Percentiles rank a stretch among this genome's conserved stretches.
phyloP scores from a whole-genome alignment of 2,888 invertebrate species.

The Tetrapedia diversipes region DNA sequence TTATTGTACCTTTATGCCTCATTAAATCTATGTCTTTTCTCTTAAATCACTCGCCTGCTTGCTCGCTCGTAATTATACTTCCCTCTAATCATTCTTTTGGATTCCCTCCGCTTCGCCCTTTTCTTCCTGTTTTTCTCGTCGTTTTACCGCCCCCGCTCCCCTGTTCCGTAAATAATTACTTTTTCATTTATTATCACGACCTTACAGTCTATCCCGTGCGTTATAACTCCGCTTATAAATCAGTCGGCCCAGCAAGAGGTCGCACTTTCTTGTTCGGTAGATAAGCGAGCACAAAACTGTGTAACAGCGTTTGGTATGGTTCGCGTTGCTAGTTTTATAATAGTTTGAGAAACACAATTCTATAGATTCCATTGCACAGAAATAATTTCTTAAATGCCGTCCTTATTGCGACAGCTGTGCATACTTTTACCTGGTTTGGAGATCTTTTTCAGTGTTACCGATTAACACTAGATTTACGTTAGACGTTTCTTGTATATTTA shows the following conservation, averaged over 20 bases:
- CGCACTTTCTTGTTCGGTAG: not conserved
- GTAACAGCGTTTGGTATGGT: too few species aligned
- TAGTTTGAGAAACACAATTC: too few species aligned
- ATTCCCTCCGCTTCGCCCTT: not conserved
- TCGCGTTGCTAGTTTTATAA: too few species aligned
- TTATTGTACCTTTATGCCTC: conserved; percentile 33
- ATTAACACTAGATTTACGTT: too few species aligned
- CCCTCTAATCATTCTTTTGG: conserved; percentile 25
- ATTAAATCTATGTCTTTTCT: conserved; percentile 36
- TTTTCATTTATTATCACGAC: not conserved
- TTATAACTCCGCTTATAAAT: too few species aligned
- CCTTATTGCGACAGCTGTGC: too few species aligned
- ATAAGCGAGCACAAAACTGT: not conserved
- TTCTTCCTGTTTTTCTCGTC: not conserved
- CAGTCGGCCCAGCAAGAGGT: too few species aligned
- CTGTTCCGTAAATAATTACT: conserved; percentile 11
- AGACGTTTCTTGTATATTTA: too few species aligned
- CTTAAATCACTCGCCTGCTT: conserved; percentile 34
- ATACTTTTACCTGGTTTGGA: too few species aligned
- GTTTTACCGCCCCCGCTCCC: not conserved
- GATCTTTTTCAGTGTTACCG: too few species aligned
- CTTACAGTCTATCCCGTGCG: not conserved
- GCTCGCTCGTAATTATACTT: conserved; percentile 28
- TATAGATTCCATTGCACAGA: too few species aligned
- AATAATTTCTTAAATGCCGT: too few species aligned